A percentile compares a stretch with the other conserved stretches of the same genome.
Evolutionary conservation across 2,797 vertebrate genomes (phyloP).

Genomic region (Tadarida brasiliensis): DNA sequence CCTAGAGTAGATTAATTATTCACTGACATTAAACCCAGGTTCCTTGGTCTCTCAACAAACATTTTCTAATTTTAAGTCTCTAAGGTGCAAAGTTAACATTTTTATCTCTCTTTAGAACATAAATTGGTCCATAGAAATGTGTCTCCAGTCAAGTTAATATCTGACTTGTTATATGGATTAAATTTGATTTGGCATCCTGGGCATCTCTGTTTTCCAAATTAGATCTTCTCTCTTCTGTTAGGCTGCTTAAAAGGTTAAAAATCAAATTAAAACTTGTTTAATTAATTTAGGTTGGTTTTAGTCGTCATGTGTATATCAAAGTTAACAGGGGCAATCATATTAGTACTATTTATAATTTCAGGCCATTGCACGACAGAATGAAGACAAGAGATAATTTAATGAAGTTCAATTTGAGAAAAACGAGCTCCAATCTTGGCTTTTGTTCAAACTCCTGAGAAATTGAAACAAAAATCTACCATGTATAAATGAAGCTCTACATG

Average conservation of each 20-base stretch:
- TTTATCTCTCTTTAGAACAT: slow-evolving; percentile 33
- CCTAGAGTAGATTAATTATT: not conserved
- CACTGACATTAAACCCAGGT: not conserved
- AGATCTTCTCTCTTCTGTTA: slow-evolving; percentile 80
- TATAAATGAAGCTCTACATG: slow-evolving; percentile 41
- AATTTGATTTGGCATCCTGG: slow-evolving; percentile 61
- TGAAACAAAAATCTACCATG: slow-evolving; percentile 57
- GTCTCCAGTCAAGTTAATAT: slow-evolving; percentile 66
- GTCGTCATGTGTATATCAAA: slow-evolving; percentile 75
- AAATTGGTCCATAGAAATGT: slow-evolving; percentile 59
- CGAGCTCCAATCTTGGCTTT: slow-evolving; percentile 50
- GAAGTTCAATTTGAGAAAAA: slow-evolving; percentile 74
- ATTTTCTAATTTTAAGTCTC: slow-evolving; percentile 38
- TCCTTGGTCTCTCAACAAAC: not conserved
- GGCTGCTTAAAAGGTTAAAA: slow-evolving; percentile 82
- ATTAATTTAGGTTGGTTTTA: slow-evolving; percentile 81
- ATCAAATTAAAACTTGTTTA: slow-evolving; percentile 82
- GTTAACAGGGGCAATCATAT: slow-evolving; percentile 74
- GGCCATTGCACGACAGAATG: slow-evolving; percentile 69
- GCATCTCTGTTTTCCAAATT: slow-evolving; percentile 74
- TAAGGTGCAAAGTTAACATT: not conserved
- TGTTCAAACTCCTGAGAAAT: slow-evolving; percentile 45
- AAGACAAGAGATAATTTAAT: slow-evolving; percentile 81
- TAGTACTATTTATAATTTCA: slow-evolving; percentile 82
- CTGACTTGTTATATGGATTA: slow-evolving; percentile 40